phyloP scores from a whole-genome alignment of 1,140 invertebrate genomes.

The Drosophila triauraria region DNA sequence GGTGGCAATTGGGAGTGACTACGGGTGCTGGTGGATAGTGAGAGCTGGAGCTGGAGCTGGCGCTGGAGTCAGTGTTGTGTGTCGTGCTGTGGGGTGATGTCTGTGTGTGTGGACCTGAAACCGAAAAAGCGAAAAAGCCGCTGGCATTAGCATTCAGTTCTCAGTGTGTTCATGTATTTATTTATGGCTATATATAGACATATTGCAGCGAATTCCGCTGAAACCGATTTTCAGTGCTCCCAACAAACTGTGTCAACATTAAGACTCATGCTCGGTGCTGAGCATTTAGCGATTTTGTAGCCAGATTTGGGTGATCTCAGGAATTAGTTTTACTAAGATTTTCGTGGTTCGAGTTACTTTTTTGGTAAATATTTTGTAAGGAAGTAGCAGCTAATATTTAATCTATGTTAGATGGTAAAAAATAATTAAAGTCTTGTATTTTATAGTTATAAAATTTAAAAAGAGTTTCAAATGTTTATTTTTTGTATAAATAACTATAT shows the following conservation, averaged over 20 bases:
- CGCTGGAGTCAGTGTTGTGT: conserved; percentile 41
- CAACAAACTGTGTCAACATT: conserved; percentile 62
- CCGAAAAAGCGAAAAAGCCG: conserved; percentile 11
- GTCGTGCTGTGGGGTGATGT: conserved; percentile 22
- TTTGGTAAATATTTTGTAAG: too few relatives aligned
- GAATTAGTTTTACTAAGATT: neutral
- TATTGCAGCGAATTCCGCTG: conserved; percentile 57
- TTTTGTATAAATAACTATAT: too few relatives aligned
- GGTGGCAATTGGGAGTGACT: conserved; percentile 19
- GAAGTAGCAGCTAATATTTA: too few relatives aligned
- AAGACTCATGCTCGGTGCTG: conserved; percentile 10
- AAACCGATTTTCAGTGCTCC: conserved; percentile 50
- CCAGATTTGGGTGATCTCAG: neutral
- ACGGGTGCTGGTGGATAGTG: conserved; percentile 5
- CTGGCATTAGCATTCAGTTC: conserved; percentile 27
- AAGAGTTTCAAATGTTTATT: too few relatives aligned
- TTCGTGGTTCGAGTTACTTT: too few relatives aligned
- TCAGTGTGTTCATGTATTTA: conserved; percentile 22
- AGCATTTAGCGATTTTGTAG: neutral
- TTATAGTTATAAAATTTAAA: too few relatives aligned
- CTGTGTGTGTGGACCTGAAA: conserved; percentile 35
- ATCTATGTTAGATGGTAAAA: too few relatives aligned
- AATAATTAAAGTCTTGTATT: too few relatives aligned
- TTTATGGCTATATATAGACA: conserved; percentile 63
- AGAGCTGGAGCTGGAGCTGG: conserved; percentile 9